Percentiles rank a stretch among this genome's conserved stretches.
These are phyloP conservation scores for Arnoldichthys spilopterus DNA, from an alignment of 2,797 vertebrate genomes.

Conservation along the genomic window DNA sequence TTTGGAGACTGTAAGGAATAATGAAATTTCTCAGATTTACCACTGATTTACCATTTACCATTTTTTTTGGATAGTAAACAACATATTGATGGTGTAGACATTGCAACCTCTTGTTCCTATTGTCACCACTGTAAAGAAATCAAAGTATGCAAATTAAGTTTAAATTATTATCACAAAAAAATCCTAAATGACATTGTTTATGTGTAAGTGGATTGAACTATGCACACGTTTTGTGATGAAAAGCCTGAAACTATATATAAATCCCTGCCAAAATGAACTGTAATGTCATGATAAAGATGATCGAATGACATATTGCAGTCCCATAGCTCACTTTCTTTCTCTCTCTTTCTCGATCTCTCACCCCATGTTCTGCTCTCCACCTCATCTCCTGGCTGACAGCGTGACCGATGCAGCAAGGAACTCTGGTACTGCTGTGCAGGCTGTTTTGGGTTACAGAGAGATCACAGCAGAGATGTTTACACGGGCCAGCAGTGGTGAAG, in stretches of 20 bases:
- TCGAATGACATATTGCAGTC: not conserved
- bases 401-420: constrained; percentile 30
- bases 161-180: too few relatives aligned
- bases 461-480: constrained; percentile 46
- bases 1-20: too few relatives aligned
- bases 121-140: too few relatives aligned
- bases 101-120: too few relatives aligned
- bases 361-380: constrained; percentile 5
- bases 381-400: constrained; percentile 43
- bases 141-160: too few relatives aligned
- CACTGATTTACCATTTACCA: too few relatives aligned
- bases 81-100: too few relatives aligned
- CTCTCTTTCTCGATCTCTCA: not conserved
- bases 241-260: not conserved
- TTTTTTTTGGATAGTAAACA: too few relatives aligned
- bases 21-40: too few relatives aligned
- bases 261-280: not conserved
- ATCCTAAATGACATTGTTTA: too few relatives aligned
- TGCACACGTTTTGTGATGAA: too few relatives aligned
- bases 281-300: not conserved
- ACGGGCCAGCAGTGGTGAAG: constrained; percentile 25
- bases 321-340: not conserved
- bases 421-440: constrained; percentile 22
- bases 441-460: constrained; percentile 35
- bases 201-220: too few relatives aligned